Evolutionary conservation across 2,888 invertebrate species (phyloP).

Genomic region (Coenonympha glycerion): DNA sequence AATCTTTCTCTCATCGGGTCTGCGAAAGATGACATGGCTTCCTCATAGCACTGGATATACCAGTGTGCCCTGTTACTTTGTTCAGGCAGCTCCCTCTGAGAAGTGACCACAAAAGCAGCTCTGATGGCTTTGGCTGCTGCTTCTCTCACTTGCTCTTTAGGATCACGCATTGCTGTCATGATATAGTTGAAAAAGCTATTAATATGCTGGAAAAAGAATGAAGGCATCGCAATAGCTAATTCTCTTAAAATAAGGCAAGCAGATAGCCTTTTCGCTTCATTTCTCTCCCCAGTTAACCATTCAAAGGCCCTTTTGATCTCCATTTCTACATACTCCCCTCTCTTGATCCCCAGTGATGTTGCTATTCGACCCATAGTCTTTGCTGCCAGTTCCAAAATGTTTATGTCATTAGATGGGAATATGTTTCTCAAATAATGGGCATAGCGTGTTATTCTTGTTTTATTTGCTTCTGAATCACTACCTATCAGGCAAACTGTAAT

Average conservation of each 20-base stretch:
- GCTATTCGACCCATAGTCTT: conserved; percentile 95
- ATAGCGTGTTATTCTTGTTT: conserved; percentile 90
- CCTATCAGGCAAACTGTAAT: conserved; percentile 91
- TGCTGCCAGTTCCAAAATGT: conserved; percentile 95
- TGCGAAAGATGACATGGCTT: conserved; percentile 86
- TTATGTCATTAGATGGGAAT: conserved; percentile 90
- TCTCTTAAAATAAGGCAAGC: conserved; percentile 94
- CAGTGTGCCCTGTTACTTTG: conserved; percentile 91
- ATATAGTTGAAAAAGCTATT: conserved; percentile 94
- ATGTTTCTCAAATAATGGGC: conserved; percentile 93
- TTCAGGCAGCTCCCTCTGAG: conserved; percentile 94
- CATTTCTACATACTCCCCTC: conserved; percentile 95
- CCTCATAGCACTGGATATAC: conserved; percentile 95
- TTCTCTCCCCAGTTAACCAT: conserved; percentile 92
- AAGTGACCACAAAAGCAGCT: conserved; percentile 94
- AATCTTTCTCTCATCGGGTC: conserved; percentile 78
- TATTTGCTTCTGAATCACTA: conserved; percentile 92
- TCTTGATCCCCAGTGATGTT: conserved; percentile 90
- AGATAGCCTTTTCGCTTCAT: conserved; percentile 93
- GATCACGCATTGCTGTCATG: conserved; percentile 91
- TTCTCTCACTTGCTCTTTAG: conserved; percentile 92
- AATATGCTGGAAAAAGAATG: conserved; percentile 96
- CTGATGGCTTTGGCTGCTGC: conserved; percentile 94
- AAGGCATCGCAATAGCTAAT: conserved; percentile 95
- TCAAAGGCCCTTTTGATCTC: conserved; percentile 96